phyloP scores from a whole-genome alignment of 2,797 vertebrate species.

The Mico argentatus region DNA sequence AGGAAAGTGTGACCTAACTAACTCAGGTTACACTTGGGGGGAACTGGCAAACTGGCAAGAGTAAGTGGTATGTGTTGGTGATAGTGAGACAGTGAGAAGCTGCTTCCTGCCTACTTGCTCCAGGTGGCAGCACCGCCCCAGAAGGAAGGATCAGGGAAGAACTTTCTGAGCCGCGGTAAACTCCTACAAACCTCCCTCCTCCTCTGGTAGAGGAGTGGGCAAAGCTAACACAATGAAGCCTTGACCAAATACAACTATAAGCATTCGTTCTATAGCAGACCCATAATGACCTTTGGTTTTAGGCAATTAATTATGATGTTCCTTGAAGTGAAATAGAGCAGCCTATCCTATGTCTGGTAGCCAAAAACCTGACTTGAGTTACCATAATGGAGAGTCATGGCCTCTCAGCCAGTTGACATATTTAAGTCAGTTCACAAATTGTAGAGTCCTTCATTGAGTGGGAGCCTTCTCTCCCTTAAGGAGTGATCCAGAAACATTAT shows the following conservation, averaged over 20 bases:
- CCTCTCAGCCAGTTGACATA: not conserved
- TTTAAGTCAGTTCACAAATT: not conserved
- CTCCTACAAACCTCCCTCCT: not conserved
- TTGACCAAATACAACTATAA: not conserved
- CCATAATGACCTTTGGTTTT: constrained; percentile 3
- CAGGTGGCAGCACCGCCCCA: not conserved
- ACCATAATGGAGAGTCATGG: not conserved
- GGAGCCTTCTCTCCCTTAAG: not conserved
- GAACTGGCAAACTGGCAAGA: not conserved
- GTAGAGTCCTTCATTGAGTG: not conserved
- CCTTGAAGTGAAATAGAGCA: not conserved
- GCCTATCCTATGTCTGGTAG: not conserved
- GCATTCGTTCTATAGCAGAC: not conserved
- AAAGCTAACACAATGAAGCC: not conserved
- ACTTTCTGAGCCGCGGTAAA: not conserved
- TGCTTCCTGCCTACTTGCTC: not conserved
- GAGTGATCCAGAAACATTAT: not conserved
- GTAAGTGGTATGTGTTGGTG: not conserved
- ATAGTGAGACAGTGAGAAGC: not conserved
- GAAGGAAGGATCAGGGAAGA: not conserved
- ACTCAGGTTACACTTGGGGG: not conserved
- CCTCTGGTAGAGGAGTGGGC: not conserved
- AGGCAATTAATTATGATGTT: not conserved
- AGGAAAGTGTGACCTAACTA: not conserved
- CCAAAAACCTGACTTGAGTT: not conserved